Evolutionary conservation across 2,113 vertebrate genomes (phyloP).

Genomic region (Steatornis caripensis): DNA sequence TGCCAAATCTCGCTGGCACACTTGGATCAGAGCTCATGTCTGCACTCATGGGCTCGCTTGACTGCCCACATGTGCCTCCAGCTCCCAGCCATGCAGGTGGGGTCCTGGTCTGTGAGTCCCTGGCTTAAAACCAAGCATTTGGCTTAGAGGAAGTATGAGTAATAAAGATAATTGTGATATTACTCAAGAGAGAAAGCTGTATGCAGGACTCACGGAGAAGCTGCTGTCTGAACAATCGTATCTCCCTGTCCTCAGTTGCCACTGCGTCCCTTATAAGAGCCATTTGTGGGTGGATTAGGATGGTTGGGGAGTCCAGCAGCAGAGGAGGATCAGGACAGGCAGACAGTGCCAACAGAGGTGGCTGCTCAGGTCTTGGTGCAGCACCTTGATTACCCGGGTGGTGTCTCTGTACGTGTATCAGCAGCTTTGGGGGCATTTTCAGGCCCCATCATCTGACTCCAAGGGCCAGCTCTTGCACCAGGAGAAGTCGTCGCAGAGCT

Average conservation of each 20-base stretch:
- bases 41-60: background rate
- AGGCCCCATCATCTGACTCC: background rate
- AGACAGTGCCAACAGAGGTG: background rate
- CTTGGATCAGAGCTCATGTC: background rate
- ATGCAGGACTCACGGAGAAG: background rate
- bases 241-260: background rate
- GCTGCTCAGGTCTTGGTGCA: background rate
- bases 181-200: background rate
- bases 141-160: background rate
- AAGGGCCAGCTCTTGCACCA: background rate
- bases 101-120: background rate
- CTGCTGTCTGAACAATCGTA: background rate
- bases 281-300: background rate
- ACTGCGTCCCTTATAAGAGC: background rate
- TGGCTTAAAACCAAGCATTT: background rate
- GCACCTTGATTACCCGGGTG: fast-evolving
- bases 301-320: background rate
- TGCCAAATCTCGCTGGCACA: background rate
- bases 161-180: background rate
- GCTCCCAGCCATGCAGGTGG: background rate
- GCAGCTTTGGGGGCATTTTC: background rate
- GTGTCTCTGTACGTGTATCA: background rate
- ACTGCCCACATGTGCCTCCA: background rate
- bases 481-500: background rate
- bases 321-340: background rate